phyloP scores from a whole-genome alignment of 2,888 invertebrate genomes.

The Euplagia quadripunctaria region DNA sequence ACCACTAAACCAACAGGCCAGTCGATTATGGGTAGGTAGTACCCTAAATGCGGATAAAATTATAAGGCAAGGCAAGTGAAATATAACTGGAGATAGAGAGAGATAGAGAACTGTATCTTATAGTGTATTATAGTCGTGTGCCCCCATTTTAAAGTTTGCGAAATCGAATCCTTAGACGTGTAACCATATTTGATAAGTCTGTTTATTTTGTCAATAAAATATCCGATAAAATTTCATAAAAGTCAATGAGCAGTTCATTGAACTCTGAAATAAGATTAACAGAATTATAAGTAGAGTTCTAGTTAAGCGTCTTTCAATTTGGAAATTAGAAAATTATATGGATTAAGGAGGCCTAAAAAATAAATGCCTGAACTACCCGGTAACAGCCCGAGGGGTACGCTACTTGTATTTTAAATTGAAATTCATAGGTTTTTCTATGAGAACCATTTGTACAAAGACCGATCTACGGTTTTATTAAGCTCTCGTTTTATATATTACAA shows the following conservation, averaged over 20 bases:
- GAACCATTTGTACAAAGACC: no score
- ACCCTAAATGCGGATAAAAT: no score
- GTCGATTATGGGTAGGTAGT: no score
- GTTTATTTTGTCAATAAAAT: constrained; percentile 46
- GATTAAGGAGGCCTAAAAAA: neutral
- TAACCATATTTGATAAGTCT: constrained; percentile 40
- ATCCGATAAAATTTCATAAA: constrained; percentile 23
- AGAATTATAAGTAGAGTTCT: neutral
- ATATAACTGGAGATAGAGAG: neutral
- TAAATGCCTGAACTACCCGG: no score
- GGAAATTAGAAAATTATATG: neutral
- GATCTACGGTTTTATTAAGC: no score
- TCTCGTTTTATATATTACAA: no score
- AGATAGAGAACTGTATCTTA: neutral
- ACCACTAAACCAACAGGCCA: no score
- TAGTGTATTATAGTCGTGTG: constrained; percentile 18
- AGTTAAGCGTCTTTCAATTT: neutral
- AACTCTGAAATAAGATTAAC: constrained; percentile 1
- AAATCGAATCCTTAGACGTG: constrained; percentile 35
- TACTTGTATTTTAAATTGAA: no score
- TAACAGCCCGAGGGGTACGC: no score
- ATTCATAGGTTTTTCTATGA: no score
- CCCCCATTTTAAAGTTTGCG: constrained; percentile 26
- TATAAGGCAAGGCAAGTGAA: neutral
- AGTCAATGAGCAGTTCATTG: constrained; percentile 16